These are phyloP conservation scores for Oryctes rhinoceros DNA, from an alignment of 1,140 invertebrate genomes.

Conservation along the genomic window DNA sequence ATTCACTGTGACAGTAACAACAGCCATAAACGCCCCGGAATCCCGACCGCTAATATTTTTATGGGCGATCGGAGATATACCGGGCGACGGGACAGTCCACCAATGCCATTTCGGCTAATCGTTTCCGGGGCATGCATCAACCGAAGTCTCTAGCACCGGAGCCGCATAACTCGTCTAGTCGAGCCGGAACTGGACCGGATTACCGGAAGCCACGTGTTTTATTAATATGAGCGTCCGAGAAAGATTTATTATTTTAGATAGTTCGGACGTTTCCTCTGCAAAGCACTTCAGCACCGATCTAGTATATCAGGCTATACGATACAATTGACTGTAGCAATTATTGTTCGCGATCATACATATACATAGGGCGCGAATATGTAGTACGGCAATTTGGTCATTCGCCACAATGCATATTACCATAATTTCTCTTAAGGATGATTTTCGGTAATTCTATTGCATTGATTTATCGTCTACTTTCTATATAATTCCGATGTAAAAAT, in stretches of 20 bases:
- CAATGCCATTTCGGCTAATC: slow-evolving; percentile 56
- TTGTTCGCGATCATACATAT: background rate
- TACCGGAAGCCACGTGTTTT: slow-evolving; percentile 52
- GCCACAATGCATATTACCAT: too few relatives aligned
- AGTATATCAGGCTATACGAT: background rate
- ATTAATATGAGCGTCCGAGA: slow-evolving; percentile 47
- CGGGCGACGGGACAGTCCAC: slow-evolving; percentile 55
- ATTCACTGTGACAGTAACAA: slow-evolving; percentile 49
- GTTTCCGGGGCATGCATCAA: slow-evolving; percentile 56
- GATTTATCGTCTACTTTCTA: too few relatives aligned
- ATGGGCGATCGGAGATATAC: slow-evolving; percentile 60
- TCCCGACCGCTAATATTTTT: slow-evolving; percentile 61
- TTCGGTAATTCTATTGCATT: too few relatives aligned
- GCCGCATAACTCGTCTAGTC: slow-evolving; percentile 43
- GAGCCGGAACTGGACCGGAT: slow-evolving; percentile 49
- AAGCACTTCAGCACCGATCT: slow-evolving; percentile 11
- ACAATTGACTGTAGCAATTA: background rate
- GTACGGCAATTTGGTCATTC: too few relatives aligned
- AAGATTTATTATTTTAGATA: slow-evolving; percentile 47
- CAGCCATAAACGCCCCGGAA: slow-evolving; percentile 52
- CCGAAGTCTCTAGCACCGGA: slow-evolving; percentile 44
- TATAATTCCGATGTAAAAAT: too few relatives aligned
- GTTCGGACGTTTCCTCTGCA: slow-evolving; percentile 42
- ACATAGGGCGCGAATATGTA: too few relatives aligned
- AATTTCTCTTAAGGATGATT: too few relatives aligned